Evolutionary conservation across 2,888 invertebrate species (phyloP), one percentile per base, ranked within the genome.

Genomic region (Perdita meconis): DNA sequence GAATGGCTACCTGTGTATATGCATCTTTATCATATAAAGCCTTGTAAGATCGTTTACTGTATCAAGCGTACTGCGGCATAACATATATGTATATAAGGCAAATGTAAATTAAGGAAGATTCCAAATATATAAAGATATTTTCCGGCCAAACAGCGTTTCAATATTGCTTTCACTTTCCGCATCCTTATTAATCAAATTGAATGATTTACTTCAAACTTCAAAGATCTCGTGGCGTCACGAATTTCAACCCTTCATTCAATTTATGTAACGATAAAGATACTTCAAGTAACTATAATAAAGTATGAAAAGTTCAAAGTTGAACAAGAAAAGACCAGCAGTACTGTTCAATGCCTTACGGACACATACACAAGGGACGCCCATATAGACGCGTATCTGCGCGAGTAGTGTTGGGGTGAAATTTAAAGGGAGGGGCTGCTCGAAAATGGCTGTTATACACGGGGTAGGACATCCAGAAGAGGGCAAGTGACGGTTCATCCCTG

Each of bases 381-480:
- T 36, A 44, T 57, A 30, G 40, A 44, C 19, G 13, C 64, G 19
- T 36, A 51, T 64, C 44, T 65, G 65, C 40, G 56, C 70, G 51
- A 40, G 47, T 77, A 60, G 67, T 56, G 57, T 75, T 85, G 84
- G 89, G 87, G 86, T 85, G 84, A 87, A 86, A 84, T 84, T 87
- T 82, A 87, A 91, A 91, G 91, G 91, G 91, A 91, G 91, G 91
- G 91, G 91, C 91, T 90, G 86, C 85, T 84, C 88, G 88, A 91
- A 91, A 91, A 91, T 91, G 91, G 91, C 90, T 89, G 90, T 89
- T 89, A 89, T 88, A 81, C 88, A 87, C 87, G 86, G 89, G 88
- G 89, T 88, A 87, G 88, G 87, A 88, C 85, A 88, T 89, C 87
- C 86, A 84, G 86, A 89, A 86, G 89, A 88, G 87, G 87, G 82